Base-by-base conservation (phyloP, 2,113 vertebrate genomes). In the Chlamydotis undulata region DNA sequence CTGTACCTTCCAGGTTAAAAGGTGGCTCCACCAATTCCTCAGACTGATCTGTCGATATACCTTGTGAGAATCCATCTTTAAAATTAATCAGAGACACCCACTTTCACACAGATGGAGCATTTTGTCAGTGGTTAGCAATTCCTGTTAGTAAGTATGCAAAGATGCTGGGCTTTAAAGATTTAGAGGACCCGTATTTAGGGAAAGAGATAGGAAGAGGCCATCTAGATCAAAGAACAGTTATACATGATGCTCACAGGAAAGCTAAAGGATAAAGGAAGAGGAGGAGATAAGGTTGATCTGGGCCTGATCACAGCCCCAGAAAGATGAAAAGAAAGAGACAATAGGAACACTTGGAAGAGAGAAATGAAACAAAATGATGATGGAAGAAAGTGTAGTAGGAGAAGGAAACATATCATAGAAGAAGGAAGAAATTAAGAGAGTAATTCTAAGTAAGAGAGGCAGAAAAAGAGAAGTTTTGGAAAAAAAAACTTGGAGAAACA, bases 11-110 rank as follows among this genome's bases (percentile, higher is more conserved):
- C 69, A 87, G 53, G 63, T 98, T 97, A 97, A 77, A 97, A 33
- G 98, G 96, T 97, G 97, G 97, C 90, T 98, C 97, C 98, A 97
- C 75, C 97, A 97, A 96, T 74, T 98, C 98, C 97, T 97, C 97
- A 98, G 96, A 97, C 92, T 81, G 92, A 97, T 98, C 98, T 97
- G 98, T 96, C 94, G 98, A 97, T 93, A 98, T 76, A 98, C 97
- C 97, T 98, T 98, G 96, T 98, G 97, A 98, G 97, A 98, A 97
- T 98, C 97, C 98, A 97, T 98, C 98, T 98, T 98, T 98, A 98
- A 97, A 97, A 98, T 98, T 98, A 98, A 98, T 98, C 97, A 98
- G 96, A 98, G 97, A 98, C 97, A 98, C 97, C 97, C 97, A 98
- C 97, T 96, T 97, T 98, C 97, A 98, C 98, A 97, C 96, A 97